Conservation (phyloP, 2,113 vertebrate genomes). For the Microtus montanus region DNA sequence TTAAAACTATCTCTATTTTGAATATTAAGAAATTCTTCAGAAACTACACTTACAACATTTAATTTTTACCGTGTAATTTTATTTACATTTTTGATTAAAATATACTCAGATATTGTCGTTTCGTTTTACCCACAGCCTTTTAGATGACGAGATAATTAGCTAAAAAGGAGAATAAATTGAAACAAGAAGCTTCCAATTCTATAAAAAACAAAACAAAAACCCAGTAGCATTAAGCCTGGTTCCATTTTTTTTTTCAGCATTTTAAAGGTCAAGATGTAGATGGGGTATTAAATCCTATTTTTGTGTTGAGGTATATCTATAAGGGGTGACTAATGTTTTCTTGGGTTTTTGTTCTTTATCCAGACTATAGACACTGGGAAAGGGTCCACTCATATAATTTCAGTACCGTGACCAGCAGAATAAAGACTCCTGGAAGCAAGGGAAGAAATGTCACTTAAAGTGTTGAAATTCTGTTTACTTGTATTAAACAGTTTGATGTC, state of each 20-base stretch:
- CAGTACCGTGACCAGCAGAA: neutral
- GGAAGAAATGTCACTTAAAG: neutral
- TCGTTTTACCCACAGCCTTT: neutral
- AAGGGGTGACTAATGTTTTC: neutral
- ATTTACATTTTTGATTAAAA: neutral
- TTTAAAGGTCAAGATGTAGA: neutral
- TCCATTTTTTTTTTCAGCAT: neutral
- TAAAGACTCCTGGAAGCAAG: neutral
- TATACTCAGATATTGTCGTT: neutral
- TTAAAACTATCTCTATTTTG: slow-evolving; percentile 24
- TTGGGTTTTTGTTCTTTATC: neutral
- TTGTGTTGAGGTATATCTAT: slow-evolving; percentile 6
- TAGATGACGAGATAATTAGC: neutral
- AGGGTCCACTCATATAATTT: neutral
- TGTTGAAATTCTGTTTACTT: neutral
- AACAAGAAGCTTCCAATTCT: neutral
- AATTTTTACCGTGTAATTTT: neutral
- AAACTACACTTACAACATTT: neutral
- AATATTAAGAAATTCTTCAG: neutral
- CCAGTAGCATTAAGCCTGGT: neutral
- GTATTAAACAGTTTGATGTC: neutral
- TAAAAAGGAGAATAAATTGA: slow-evolving; percentile 30
- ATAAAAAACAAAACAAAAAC: neutral
- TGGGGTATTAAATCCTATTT: neutral
- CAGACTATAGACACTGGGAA: neutral